Evolutionary conservation across 2,113 vertebrate species (phyloP).

Genomic region (Agelaius phoeniceus): DNA sequence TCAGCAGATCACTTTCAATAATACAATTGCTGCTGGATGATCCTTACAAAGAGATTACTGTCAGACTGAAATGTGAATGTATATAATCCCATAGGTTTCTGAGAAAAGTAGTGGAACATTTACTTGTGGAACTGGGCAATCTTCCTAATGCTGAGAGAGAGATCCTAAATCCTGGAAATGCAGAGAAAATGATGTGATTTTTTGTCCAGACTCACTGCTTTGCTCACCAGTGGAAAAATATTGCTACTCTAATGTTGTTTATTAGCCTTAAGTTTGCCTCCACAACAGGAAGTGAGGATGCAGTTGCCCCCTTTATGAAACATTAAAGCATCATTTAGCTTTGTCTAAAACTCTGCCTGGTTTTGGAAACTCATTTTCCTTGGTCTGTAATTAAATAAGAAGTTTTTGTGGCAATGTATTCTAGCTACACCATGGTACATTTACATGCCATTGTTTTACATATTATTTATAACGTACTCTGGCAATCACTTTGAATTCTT

Average conservation of each 20-base stretch:
- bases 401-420: not conserved
- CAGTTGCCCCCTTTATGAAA: not conserved
- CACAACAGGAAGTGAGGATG: not conserved
- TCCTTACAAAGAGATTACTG: not conserved
- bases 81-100: not conserved
- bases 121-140: not conserved
- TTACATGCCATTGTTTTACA: not conserved
- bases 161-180: not conserved
- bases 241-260: not conserved
- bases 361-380: not conserved
- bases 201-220: not conserved
- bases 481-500: constrained; percentile 34
- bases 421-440: not conserved
- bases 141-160: not conserved
- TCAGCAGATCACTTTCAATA: not conserved
- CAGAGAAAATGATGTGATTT: not conserved
- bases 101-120: not conserved
- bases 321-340: not conserved
- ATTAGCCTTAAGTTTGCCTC: not conserved
- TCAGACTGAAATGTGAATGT: not conserved
- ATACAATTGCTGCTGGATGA: not conserved
- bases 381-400: constrained; percentile 21
- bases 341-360: constrained; percentile 8
- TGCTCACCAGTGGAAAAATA: not conserved
- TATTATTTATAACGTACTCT: not conserved